phyloP scores from a whole-genome alignment of 1,140 invertebrate genomes.

The Stegodyphus dumicola region DNA sequence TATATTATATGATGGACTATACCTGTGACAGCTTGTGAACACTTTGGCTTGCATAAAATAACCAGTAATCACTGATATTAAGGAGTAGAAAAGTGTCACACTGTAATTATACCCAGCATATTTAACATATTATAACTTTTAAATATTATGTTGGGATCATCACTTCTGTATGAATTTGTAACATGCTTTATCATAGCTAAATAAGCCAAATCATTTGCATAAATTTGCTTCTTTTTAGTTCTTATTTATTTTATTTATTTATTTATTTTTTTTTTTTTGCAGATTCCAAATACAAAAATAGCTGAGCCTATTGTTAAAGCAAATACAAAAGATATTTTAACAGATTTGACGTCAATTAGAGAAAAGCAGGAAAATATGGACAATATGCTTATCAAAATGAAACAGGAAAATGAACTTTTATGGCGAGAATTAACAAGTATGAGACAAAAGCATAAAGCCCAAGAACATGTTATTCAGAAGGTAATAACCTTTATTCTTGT shows the following conservation, averaged over 20 bases:
- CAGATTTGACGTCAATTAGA: slow-evolving; percentile 88
- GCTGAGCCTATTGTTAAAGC: slow-evolving; percentile 31
- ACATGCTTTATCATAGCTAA: too few species aligned
- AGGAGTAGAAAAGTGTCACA: too few species aligned
- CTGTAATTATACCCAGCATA: too few species aligned
- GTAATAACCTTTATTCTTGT: slow-evolving; percentile 69
- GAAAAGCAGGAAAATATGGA: slow-evolving; percentile 90
- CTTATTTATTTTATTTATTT: background rate
- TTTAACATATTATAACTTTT: too few species aligned
- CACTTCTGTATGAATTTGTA: too few species aligned
- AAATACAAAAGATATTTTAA: slow-evolving; percentile 75
- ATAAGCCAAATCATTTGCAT: background rate
- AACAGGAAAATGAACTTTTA: slow-evolving; percentile 94
- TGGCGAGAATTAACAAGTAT: slow-evolving; percentile 94
- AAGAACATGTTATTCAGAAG: slow-evolving; percentile 98
- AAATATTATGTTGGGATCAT: too few species aligned
- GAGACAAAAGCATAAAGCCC: slow-evolving; percentile 93
- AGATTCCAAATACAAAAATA: slow-evolving; percentile 50
- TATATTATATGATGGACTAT: too few species aligned
- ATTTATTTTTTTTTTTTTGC: background rate
- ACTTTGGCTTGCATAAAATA: too few species aligned
- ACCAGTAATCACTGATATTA: too few species aligned
- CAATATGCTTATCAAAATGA: slow-evolving; percentile 86
- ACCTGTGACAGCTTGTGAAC: too few species aligned
- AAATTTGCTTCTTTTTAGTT: background rate